phyloP scores from a whole-genome alignment of 2,888 invertebrate species.

The Panzeria rudis region DNA sequence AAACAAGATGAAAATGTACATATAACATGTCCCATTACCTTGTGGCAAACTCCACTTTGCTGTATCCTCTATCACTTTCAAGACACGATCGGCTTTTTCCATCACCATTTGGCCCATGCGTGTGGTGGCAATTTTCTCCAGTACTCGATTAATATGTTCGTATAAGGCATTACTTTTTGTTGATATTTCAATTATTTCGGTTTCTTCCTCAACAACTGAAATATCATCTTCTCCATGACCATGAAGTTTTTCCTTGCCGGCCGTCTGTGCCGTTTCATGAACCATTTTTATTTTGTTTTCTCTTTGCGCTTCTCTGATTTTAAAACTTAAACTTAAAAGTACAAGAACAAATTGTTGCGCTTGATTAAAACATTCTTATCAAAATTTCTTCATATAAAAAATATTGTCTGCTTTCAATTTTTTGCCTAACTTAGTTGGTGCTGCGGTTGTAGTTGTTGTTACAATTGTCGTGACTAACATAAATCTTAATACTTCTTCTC shows the following conservation, averaged over 20 bases:
- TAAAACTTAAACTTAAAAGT: conserved; percentile 15
- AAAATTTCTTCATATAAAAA: not conserved
- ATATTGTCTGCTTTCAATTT: conserved; percentile 18
- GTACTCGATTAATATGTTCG: conserved; percentile 75
- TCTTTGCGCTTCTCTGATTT: not conserved
- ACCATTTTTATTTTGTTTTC: conserved; percentile 71
- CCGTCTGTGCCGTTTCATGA: conserved; percentile 68
- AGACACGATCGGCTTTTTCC: conserved; percentile 77
- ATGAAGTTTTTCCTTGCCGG: conserved; percentile 40
- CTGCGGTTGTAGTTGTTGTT: too few relatives aligned
- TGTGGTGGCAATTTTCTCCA: conserved; percentile 79
- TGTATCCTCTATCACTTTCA: conserved; percentile 81
- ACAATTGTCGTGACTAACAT: conserved; percentile 33
- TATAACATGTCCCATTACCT: conserved; percentile 72
- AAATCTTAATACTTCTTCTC: conserved; percentile 2
- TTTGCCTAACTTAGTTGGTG: not conserved
- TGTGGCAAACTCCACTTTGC: conserved; percentile 83
- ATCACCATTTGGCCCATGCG: conserved; percentile 79
- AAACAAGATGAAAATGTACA: not conserved
- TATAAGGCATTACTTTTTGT: not conserved
- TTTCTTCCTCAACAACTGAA: conserved; percentile 32
- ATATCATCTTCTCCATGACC: conserved; percentile 26
- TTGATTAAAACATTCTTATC: conserved; percentile 49
- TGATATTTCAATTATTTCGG: conserved; percentile 5
- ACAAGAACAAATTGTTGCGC: conserved; percentile 2